Percentiles rank a stretch among this genome's conserved stretches.
These are phyloP conservation scores for Podargus strigoides DNA, from an alignment of 2,797 vertebrate species.

Conservation along the genomic window DNA sequence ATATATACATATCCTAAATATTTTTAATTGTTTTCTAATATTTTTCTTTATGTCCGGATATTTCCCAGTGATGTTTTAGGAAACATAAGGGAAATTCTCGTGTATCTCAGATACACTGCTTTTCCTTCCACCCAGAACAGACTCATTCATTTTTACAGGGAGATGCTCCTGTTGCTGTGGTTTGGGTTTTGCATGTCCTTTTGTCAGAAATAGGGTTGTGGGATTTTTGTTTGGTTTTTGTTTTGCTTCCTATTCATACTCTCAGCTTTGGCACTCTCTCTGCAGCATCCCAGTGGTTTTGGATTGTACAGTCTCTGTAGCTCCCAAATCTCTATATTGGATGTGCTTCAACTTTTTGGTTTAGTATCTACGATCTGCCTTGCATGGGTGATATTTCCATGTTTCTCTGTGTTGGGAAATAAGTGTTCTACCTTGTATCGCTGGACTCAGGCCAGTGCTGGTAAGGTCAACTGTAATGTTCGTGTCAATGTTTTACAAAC, in stretches of 20 bases:
- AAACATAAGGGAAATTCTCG: background rate
- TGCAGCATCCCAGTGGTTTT: background rate
- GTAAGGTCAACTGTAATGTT: background rate
- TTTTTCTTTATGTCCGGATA: background rate
- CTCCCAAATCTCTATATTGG: background rate
- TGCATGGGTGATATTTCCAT: background rate
- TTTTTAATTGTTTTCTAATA: background rate
- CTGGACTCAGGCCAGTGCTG: background rate
- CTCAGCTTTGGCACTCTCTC: background rate
- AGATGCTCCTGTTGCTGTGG: background rate
- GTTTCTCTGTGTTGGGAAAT: background rate
- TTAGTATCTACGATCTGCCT: background rate
- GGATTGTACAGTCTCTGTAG: background rate
- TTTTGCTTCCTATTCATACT: background rate
- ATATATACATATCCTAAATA: background rate
- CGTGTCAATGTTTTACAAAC: slow-evolving; percentile 52
- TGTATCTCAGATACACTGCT: background rate
- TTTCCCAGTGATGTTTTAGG: background rate
- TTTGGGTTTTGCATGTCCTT: background rate
- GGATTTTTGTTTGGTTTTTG: accelerated
- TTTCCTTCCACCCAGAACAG: background rate
- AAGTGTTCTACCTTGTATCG: background rate
- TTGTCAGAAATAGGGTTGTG: background rate
- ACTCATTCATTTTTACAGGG: background rate
- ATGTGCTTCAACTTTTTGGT: background rate